A percentile compares a stretch with the other conserved stretches of the same genome.
Evolutionary conservation across 1,140 invertebrate species (phyloP).

Genomic region (Drosophila leontia): DNA sequence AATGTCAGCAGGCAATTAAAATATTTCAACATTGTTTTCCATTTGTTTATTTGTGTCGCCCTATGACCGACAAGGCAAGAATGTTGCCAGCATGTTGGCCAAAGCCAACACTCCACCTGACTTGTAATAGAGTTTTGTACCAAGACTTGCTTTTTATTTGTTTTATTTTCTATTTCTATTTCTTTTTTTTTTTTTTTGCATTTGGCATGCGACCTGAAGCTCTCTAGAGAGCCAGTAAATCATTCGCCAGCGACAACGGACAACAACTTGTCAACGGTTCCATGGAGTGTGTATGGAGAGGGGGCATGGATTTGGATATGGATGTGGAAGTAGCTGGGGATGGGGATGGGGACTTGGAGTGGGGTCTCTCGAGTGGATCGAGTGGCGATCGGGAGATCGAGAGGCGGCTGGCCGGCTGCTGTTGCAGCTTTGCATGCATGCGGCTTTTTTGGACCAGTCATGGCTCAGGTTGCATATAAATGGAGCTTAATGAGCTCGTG

Average conservation of each 20-base stretch:
- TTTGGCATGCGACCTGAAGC: constrained; percentile 57
- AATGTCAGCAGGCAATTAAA: constrained; percentile 40
- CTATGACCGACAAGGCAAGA: constrained; percentile 43
- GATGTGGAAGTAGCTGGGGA: constrained; percentile 13
- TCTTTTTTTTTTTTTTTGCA: constrained; percentile 11
- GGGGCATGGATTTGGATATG: constrained; percentile 19
- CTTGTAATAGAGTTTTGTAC: constrained; percentile 35
- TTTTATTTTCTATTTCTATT: constrained; percentile 14
- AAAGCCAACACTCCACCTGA: constrained; percentile 40
- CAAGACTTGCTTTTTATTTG: background rate
- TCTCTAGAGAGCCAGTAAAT: constrained; percentile 66
- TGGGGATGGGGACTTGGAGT: constrained; percentile 18
- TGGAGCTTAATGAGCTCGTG: constrained; percentile 84
- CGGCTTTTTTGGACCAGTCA: constrained; percentile 72
- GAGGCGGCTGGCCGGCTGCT: constrained; percentile 41
- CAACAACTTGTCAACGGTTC: constrained; percentile 78
- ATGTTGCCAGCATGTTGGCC: constrained; percentile 41
- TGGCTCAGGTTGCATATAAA: constrained; percentile 82
- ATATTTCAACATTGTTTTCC: constrained; percentile 46
- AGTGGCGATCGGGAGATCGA: constrained; percentile 34
- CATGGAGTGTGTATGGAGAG: constrained; percentile 34
- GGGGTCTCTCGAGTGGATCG: constrained; percentile 45
- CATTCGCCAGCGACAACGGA: constrained; percentile 80
- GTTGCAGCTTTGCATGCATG: constrained; percentile 30
- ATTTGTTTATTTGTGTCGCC: constrained; percentile 41